Percentiles rank a stretch among this genome's conserved stretches.
These are phyloP conservation scores for Bombus breviceps DNA, from an alignment of 1,140 invertebrate species.

Conservation along the genomic window DNA sequence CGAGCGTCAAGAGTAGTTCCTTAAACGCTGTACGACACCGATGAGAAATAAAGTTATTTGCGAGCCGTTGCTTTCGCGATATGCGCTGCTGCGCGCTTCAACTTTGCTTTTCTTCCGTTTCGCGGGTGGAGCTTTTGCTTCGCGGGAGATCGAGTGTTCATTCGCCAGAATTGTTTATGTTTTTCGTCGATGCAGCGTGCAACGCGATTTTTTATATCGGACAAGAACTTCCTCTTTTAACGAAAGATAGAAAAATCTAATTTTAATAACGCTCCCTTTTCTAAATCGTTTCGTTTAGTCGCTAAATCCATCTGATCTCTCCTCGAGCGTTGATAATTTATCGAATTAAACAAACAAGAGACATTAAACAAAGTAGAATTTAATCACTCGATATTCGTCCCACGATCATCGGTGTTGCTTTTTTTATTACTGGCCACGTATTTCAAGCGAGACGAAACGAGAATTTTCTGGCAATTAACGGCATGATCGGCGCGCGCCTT, in stretches of 20 bases:
- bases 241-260: no score
- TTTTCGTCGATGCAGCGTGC: no score
- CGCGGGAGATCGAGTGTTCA: background rate
- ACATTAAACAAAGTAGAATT: background rate
- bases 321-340: background rate
- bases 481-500: background rate
- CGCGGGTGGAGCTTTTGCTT: background rate
- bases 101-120: background rate
- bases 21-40: background rate
- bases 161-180: background rate
- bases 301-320: no score
- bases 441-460: background rate
- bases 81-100: no score
- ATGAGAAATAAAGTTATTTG: background rate
- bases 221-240: no score
- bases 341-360: no score
- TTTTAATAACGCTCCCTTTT: no score
- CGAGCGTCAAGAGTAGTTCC: background rate
- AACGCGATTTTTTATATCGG: no score
- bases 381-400: background rate
- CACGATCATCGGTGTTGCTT: background rate
- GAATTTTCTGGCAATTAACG: constrained; percentile 23
- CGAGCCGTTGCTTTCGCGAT: background rate
- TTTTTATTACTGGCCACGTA: background rate
- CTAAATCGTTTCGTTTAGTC: no score